A percentile compares a stretch with the other conserved stretches of the same genome.
Evolutionary conservation across 2,888 invertebrate species (phyloP).

Genomic region (Andrena marginata): DNA sequence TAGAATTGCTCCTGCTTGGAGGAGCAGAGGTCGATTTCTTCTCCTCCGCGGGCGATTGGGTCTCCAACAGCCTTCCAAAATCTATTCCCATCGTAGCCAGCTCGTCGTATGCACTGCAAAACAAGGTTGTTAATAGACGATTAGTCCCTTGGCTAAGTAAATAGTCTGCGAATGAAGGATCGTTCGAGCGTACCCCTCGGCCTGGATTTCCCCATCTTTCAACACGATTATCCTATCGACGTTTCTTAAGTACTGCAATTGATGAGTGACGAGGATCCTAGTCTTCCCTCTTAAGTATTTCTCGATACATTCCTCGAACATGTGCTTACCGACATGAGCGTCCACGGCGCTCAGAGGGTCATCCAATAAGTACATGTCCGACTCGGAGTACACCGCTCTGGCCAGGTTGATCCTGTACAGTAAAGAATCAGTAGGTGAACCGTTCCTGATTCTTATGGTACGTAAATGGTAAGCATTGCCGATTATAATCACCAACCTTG

Average conservation of each 20-base stretch:
- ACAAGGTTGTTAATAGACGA: conserved; percentile 7
- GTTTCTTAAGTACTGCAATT: conserved; percentile 86
- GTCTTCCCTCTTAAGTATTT: conserved; percentile 86
- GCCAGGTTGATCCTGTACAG: conserved; percentile 91
- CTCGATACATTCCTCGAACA: conserved; percentile 93
- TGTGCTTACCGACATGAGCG: conserved; percentile 94
- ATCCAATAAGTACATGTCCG: conserved; percentile 95
- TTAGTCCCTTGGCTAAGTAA: neutral
- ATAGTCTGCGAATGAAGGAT: neutral
- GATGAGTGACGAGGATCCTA: conserved; percentile 88
- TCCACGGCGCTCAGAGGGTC: conserved; percentile 98
- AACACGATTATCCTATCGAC: conserved; percentile 82
- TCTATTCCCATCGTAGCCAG: conserved; percentile 91
- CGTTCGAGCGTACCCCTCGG: conserved; percentile 76
- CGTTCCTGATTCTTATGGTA: neutral
- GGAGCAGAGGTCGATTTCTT: conserved; percentile 71
- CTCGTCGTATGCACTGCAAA: conserved; percentile 88
- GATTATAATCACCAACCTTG: conserved; percentile 82
- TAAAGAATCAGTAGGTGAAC: neutral
- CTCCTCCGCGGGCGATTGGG: conserved; percentile 82
- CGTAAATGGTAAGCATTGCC: too few relatives aligned
- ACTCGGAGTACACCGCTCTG: conserved; percentile 93
- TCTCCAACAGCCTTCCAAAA: conserved; percentile 90
- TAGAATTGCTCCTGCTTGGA: conserved; percentile 77
- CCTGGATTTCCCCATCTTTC: conserved; percentile 80